These are phyloP conservation scores for Turritopsis dohrnii DNA, from an alignment of 30 jellyfish, hydroid and myxozoan genomes.

Conservation along the genomic window DNA sequence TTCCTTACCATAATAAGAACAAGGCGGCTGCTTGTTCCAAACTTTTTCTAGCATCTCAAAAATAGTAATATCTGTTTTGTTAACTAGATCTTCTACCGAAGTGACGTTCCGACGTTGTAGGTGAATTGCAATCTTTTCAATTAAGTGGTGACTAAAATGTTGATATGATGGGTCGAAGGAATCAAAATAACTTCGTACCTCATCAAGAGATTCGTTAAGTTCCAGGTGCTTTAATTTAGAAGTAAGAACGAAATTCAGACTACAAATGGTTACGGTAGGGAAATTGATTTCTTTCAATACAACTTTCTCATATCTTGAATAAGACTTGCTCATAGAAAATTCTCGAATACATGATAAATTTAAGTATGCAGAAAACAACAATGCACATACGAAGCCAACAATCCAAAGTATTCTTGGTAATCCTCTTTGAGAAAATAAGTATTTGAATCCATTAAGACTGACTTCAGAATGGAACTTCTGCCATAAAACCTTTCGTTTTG, in stretches of 20 bases:
- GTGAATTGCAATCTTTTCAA: background rate
- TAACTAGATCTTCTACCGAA: background rate
- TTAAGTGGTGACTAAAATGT: background rate
- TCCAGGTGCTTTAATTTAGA: background rate
- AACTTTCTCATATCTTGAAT: background rate
- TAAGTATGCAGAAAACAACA: background rate
- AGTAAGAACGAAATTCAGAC: background rate
- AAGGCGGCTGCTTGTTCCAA: background rate
- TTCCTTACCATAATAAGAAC: background rate
- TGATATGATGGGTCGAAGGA: background rate
- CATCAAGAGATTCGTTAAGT: background rate
- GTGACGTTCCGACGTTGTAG: background rate
- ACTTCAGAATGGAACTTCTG: background rate
- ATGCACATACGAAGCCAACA: background rate
- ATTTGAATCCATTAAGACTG: background rate
- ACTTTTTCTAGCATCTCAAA: background rate
- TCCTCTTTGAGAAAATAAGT: background rate
- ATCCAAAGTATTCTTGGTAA: background rate
- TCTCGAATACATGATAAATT: background rate
- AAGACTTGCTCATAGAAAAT: background rate
- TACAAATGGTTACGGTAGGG: background rate
- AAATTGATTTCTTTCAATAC: background rate
- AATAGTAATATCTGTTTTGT: background rate
- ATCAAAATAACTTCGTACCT: background rate
- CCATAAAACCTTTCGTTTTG: background rate